Evolutionary conservation across 2,797 vertebrate genomes (phyloP), one percentile per base, ranked within the genome.

Genomic region (Phoeniculus purpureus): DNA sequence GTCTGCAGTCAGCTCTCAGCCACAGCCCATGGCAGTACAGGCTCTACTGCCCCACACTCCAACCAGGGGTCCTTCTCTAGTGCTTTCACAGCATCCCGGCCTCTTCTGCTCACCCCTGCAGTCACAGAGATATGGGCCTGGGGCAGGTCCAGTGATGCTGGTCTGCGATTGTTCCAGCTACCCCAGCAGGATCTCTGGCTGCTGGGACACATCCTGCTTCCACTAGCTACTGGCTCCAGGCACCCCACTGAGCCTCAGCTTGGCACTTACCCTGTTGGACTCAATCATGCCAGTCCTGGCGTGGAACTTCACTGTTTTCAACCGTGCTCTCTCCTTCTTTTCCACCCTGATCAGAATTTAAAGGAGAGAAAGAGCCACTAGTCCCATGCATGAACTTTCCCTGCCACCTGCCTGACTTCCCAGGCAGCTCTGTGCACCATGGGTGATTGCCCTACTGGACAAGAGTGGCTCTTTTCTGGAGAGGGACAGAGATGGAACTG

Each of bases 281-380:
- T 99, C 99, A 82, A 99, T 99, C 99, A 99, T 99, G 96, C 99
- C 99, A 43, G 99, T 99, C 97, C 99, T 98, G 95, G 99, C 99
- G 71, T 99, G 99, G 97, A 99, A 99, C 97, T 99, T 99, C 96
- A 99, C 99, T 0, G 99, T 99, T 99, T 99, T 99, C 98, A 99
- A 98, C 92, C 99, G 98, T n/a, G 99, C 99, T 78, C 99, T 97
- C 96, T 99, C 99, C 95, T 99, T 99, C 97, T 99, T 99, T 97
- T 99, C 99, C 97, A 99, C 99, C 97, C 99, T 99, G 96, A 91
- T 82, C 14, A 18, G 51, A 87, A 94, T 56, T 95, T 81, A 95
- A 87, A 87, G 21, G 54, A 95, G 72, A 96, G 68, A 96, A 86
- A 96, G 64, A 87, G 32, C 13, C 7, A 12, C 80, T 88, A 92